These are phyloP conservation scores for Oriolus oriolus DNA, from an alignment of 2,113 vertebrate species.

Conservation along the genomic window DNA sequence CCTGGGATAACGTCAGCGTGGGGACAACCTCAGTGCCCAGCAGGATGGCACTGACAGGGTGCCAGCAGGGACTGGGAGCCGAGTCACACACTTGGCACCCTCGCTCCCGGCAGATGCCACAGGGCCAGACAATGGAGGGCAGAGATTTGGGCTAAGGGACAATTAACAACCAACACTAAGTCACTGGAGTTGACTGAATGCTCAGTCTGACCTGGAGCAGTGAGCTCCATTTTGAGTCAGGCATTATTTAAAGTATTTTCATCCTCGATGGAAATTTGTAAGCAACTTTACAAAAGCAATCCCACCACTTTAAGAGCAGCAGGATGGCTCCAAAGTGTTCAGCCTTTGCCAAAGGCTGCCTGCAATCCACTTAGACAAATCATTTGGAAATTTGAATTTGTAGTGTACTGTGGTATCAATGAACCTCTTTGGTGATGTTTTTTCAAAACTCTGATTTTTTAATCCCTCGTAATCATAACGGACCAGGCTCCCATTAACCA, in stretches of 20 bases:
- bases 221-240: not conserved
- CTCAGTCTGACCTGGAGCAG: not conserved
- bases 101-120: not conserved
- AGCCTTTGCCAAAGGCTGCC: not conserved
- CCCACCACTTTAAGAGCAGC: not conserved
- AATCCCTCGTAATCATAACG: not conserved
- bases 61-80: not conserved
- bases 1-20: fast-evolving
- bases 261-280: not conserved
- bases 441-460: not conserved
- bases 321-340: not conserved
- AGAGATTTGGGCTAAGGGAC: not conserved
- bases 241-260: not conserved
- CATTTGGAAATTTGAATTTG: not conserved
- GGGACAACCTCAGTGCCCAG: not conserved
- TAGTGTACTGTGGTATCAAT: not conserved
- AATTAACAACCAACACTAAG: not conserved
- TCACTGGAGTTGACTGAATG: not conserved
- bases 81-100: not conserved
- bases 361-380: not conserved
- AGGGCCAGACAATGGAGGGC: not conserved
- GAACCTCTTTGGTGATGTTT: not conserved
- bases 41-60: not conserved
- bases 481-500: not conserved
- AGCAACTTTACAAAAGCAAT: not conserved